Evolutionary conservation across 2,797 vertebrate genomes (phyloP).

Genomic region (Pangasius krempfi): DNA sequence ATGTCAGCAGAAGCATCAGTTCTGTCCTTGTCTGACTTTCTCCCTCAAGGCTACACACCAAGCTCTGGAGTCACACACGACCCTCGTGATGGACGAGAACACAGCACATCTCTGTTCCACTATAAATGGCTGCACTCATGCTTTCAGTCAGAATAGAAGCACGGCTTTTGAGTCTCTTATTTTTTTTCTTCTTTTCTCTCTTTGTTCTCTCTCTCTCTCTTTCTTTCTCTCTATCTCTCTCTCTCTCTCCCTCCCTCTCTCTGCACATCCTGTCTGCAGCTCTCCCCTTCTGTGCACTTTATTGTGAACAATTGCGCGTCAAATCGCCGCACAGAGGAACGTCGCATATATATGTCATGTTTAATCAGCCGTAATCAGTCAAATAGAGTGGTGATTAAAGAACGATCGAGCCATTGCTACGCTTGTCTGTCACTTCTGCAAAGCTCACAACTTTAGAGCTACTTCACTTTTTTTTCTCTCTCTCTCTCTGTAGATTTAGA

Average conservation of each 20-base stretch:
- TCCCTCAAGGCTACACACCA: conserved; percentile 71
- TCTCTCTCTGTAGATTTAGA: conserved; percentile 13
- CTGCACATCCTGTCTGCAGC: neutral
- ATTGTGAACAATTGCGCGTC: conserved; percentile 20
- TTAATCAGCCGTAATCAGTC: conserved; percentile 55
- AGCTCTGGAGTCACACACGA: conserved; percentile 37
- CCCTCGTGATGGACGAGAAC: conserved; percentile 52
- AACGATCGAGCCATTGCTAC: conserved; percentile 33
- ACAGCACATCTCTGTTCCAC: conserved; percentile 62
- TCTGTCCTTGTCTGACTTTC: conserved; percentile 74
- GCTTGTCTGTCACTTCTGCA: conserved; percentile 43
- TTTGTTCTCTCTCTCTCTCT: neutral
- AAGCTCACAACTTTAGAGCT: conserved; percentile 2
- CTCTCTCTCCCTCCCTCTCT: neutral
- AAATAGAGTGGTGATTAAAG: conserved; percentile 53
- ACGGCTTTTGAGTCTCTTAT: neutral
- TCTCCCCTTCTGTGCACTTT: conserved; percentile 1
- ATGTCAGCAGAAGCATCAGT: conserved; percentile 68
- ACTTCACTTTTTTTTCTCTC: neutral
- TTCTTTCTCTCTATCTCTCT: neutral
- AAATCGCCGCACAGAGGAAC: conserved; percentile 26
- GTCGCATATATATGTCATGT: conserved; percentile 46
- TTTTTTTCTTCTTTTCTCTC: conserved; percentile 21
- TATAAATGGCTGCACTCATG: conserved; percentile 47
- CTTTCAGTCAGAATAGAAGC: conserved; percentile 19